phyloP scores from a whole-genome alignment of 2,797 vertebrate species.

The Nannoperca australis region DNA sequence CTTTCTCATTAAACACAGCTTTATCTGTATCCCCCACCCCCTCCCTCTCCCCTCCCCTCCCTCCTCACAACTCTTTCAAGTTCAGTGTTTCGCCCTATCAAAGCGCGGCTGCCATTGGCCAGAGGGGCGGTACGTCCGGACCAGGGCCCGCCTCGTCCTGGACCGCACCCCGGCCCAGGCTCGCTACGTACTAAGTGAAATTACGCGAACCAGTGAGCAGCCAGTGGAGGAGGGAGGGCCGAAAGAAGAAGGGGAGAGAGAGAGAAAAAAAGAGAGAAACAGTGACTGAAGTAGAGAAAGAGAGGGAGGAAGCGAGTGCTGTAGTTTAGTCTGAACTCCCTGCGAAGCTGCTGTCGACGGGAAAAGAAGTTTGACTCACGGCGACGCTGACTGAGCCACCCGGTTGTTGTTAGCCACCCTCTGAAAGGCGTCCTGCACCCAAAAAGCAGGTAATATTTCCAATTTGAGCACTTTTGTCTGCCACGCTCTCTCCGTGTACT shows the following conservation, averaged over 20 bases:
- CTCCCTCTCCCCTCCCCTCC: conserved; percentile 52
- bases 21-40: conserved; percentile 60
- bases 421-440: conserved; percentile 72
- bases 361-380: conserved; percentile 76
- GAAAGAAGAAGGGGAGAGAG: conserved; percentile 45
- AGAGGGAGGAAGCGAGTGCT: conserved; percentile 68
- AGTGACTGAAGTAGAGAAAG: conserved; percentile 61
- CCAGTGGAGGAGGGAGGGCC: conserved; percentile 76
- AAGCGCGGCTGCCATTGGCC: conserved; percentile 57
- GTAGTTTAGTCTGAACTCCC: conserved; percentile 78
- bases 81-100: conserved; percentile 56
- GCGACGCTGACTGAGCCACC: conserved; percentile 76
- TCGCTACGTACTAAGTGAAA: conserved; percentile 63
- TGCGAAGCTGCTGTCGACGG: conserved; percentile 76
- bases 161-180: conserved; percentile 84
- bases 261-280: conserved; percentile 48
- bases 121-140: conserved; percentile 10
- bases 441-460: conserved; percentile 75
- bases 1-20: conserved; percentile 84
- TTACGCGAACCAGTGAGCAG: conserved; percentile 73
- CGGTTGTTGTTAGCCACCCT: conserved; percentile 71
- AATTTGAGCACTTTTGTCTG: background rate
- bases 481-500: conserved; percentile 3
- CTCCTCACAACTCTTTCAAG: conserved; percentile 72
- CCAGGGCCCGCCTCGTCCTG: conserved; percentile 61